Evolutionary conservation across 2,888 invertebrate species (phyloP).

Genomic region (Alloscopus bannaensis): DNA sequence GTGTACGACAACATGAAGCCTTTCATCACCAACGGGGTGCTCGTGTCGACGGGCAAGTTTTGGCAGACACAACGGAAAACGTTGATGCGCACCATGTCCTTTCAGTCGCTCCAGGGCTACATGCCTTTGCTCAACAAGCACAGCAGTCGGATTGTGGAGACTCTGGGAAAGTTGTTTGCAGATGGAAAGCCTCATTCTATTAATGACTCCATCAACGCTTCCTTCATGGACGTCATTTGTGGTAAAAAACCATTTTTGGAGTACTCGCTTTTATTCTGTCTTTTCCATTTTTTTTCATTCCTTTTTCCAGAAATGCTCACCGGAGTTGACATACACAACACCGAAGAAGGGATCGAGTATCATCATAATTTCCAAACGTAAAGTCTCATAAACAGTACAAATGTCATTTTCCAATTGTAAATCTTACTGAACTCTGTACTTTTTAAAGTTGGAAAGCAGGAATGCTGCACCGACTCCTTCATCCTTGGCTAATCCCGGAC

Average conservation of each 20-base stretch:
- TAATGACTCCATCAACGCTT: constrained; percentile 14
- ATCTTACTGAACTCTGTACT: too few species aligned
- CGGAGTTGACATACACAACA: neutral
- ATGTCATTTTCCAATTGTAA: too few species aligned
- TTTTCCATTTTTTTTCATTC: too few species aligned
- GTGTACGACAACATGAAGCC: neutral
- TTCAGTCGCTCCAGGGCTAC: constrained; percentile 12
- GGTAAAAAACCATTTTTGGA: constrained; percentile 3
- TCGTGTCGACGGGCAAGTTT: neutral
- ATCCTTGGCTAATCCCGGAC: constrained; percentile 22
- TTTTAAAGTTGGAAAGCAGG: constrained; percentile 31
- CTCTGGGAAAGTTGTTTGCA: constrained; percentile 3
- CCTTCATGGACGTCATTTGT: constrained; percentile 9
- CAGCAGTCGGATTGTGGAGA: neutral
- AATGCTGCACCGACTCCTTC: neutral
- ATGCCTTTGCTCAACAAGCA: constrained; percentile 23
- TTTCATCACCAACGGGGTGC: neutral
- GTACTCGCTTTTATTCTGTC: neutral
- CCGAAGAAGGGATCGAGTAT: constrained; percentile 7
- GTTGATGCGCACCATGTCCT: constrained; percentile 9
- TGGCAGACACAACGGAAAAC: constrained; percentile 29
- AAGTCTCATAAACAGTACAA: constrained; percentile 4
- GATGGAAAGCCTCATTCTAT: constrained; percentile 29
- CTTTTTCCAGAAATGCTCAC: constrained; percentile 27
- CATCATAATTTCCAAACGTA: constrained; percentile 36